Evolutionary conservation across 1,140 invertebrate species (phyloP).

Genomic region (Drosophila kanapiae): DNA sequence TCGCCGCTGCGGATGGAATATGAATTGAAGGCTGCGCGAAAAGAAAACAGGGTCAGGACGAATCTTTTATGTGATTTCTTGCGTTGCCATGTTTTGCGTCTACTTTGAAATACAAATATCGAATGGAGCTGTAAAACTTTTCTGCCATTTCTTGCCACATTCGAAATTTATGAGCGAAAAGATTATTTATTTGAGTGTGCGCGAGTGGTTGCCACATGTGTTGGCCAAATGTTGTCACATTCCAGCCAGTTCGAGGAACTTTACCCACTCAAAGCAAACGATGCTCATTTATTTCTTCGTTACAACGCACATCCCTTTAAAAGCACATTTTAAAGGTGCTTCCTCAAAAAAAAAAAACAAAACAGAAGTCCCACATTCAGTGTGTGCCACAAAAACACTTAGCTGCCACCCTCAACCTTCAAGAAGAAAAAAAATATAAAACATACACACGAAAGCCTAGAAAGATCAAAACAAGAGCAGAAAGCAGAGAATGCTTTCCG

Average conservation of each 20-base stretch:
- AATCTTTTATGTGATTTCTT: slow-evolving; percentile 79
- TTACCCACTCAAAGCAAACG: slow-evolving; percentile 16
- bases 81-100: slow-evolving; percentile 45
- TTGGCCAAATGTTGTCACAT: slow-evolving; percentile 49
- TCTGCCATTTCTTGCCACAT: slow-evolving; percentile 51
- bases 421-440: slow-evolving; percentile 13
- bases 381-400: slow-evolving; percentile 69
- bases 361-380: slow-evolving; percentile 2
- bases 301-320: slow-evolving; percentile 20
- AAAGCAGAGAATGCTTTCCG: slow-evolving; percentile 37
- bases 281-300: slow-evolving; percentile 32
- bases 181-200: slow-evolving; percentile 75
- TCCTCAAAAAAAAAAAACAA: not conserved
- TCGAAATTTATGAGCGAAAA: slow-evolving; percentile 79
- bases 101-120: slow-evolving; percentile 36
- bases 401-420: slow-evolving; percentile 23
- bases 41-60: slow-evolving; percentile 52
- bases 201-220: slow-evolving; percentile 52
- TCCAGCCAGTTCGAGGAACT: slow-evolving; percentile 34
- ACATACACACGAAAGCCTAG: slow-evolving; percentile 37
- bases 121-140: slow-evolving; percentile 71
- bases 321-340: slow-evolving; percentile 8
- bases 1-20: slow-evolving; percentile 33
- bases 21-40: slow-evolving; percentile 50
- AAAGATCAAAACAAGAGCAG: slow-evolving; percentile 53